Conservation (phyloP, 92 coral and sea anemone species). For the Isaurus tuberculatus region DNA sequence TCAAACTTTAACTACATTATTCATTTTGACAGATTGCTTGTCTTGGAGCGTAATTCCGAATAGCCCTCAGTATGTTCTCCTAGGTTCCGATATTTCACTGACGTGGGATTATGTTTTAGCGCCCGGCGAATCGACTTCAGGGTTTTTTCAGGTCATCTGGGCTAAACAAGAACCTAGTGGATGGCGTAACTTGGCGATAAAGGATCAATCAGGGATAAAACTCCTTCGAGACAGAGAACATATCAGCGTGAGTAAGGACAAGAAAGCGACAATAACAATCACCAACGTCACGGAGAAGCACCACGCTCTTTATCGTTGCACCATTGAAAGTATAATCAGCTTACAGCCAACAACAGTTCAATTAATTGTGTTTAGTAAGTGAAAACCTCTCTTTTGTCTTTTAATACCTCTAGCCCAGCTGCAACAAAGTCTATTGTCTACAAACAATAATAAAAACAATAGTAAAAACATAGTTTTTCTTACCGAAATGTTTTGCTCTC, state of each 20-base stretch:
- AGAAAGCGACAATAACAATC: slow-evolving; percentile 58
- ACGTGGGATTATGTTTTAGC: slow-evolving; percentile 59
- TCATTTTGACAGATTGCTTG: slow-evolving; percentile 36
- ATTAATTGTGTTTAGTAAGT: slow-evolving; percentile 70
- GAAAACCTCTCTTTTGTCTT: not conserved
- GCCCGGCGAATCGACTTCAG: slow-evolving; percentile 52
- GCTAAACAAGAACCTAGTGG: slow-evolving; percentile 45
- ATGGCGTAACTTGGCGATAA: slow-evolving; percentile 61
- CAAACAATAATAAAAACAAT: too few relatives aligned
- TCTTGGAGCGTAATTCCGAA: slow-evolving; percentile 60
- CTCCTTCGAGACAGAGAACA: slow-evolving; percentile 46
- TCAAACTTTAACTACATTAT: not conserved
- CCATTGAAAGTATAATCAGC: slow-evolving; percentile 73
- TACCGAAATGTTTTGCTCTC: too few relatives aligned
- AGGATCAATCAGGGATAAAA: slow-evolving; percentile 47
- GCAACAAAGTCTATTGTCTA: not conserved
- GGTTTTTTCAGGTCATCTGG: slow-evolving; percentile 66
- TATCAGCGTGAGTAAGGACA: slow-evolving; percentile 35
- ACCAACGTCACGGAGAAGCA: slow-evolving; percentile 54
- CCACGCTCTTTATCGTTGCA: slow-evolving; percentile 66
- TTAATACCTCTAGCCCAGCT: not conserved
- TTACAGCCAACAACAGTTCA: slow-evolving; percentile 62
- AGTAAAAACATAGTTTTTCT: too few relatives aligned
- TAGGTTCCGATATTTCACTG: slow-evolving; percentile 54
- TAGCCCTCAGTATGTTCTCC: slow-evolving; percentile 38